Base-by-base conservation (phyloP, 1,140 invertebrate species). In the Bombus pascuorum region DNA sequence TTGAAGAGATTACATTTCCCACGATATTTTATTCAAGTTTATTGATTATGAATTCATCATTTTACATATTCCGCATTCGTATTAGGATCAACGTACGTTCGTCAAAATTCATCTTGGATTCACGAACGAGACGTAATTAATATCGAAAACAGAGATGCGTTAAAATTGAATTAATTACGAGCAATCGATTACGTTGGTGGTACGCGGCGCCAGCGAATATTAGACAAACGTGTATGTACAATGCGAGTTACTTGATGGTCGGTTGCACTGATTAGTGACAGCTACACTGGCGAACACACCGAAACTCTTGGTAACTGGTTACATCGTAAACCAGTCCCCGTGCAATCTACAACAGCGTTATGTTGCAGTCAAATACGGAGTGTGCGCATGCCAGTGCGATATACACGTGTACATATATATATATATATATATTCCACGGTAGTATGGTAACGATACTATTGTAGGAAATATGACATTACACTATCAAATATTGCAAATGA, bases 291-390 rank as follows among this genome's bases (percentile, higher is more conserved):
- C 53, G 22, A 85, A 72, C 47, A 80, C 70, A 72, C 8, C 3
- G 84, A 62, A 83, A 34, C 42, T 65, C 62, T 83, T 83, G 81
- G 25, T 78, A 62, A 32, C 81, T 18, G 62, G 66, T 75, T 73
- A 74, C 71, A 81, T 80, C 75, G 87, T 86, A 88, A 86, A 88
- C 85, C 80, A 86, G 81, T 86, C 75, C 77, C 77, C 32, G 25
- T 76, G 65, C 81, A 87, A 83, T 87, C 81, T 83, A 77, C 81
- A 70, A 62, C 76, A 86, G 59, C 75, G 75, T 83, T 86, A 57
- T 65, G 71, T 28, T 62, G 42, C 77, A 88, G 80, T 81, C 65
- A 65, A 66, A 70, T 25, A 34, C n/a, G 66, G 6, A 57, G 34
- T 71, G 47, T 76, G 39, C 62, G 47, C 71, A 65, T 71, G 79